Evolutionary conservation across 2,888 invertebrate species (phyloP).

Genomic region (Cosmia pyralina): DNA sequence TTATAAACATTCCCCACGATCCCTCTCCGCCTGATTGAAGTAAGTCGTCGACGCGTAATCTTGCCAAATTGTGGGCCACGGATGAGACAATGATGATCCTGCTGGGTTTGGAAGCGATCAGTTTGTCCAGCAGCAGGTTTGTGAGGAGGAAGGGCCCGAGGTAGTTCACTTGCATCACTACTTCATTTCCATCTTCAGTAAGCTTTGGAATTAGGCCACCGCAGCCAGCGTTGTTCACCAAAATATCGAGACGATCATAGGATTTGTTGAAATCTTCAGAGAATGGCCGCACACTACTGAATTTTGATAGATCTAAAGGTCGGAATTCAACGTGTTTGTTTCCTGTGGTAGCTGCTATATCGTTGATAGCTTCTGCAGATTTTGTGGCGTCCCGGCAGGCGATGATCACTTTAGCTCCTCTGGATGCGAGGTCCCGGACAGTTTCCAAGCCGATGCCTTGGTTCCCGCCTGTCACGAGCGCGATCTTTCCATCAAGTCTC

Average conservation of each 20-base stretch:
- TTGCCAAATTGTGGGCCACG: conserved; percentile 76
- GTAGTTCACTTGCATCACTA: conserved; percentile 92
- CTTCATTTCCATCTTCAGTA: conserved; percentile 91
- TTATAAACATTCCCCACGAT: conserved; percentile 75
- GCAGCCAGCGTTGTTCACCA: conserved; percentile 92
- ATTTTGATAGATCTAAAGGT: conserved; percentile 87
- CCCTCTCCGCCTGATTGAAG: conserved; percentile 62
- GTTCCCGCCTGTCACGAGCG: conserved; percentile 95
- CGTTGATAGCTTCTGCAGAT: conserved; percentile 92
- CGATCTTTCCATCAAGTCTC: conserved; percentile 89
- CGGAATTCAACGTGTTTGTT: conserved; percentile 92
- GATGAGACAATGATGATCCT: conserved; percentile 87
- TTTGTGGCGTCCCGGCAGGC: conserved; percentile 93
- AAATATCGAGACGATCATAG: conserved; percentile 89
- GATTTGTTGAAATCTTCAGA: conserved; percentile 90
- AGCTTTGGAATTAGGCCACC: conserved; percentile 75
- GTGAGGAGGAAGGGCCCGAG: conserved; percentile 93
- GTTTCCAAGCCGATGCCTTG: conserved; percentile 95
- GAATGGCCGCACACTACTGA: conserved; percentile 90
- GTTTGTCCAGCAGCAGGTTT: conserved; percentile 89
- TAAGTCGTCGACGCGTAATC: conserved; percentile 83
- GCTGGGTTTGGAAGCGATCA: conserved; percentile 81
- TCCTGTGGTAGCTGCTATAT: conserved; percentile 92
- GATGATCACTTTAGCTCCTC: conserved; percentile 93
- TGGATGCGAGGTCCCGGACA: conserved; percentile 92